Evolutionary conservation across 2,797 vertebrate species (phyloP), one percentile per base, ranked within the genome.

Genomic region (Chrysocyon brachyurus): DNA sequence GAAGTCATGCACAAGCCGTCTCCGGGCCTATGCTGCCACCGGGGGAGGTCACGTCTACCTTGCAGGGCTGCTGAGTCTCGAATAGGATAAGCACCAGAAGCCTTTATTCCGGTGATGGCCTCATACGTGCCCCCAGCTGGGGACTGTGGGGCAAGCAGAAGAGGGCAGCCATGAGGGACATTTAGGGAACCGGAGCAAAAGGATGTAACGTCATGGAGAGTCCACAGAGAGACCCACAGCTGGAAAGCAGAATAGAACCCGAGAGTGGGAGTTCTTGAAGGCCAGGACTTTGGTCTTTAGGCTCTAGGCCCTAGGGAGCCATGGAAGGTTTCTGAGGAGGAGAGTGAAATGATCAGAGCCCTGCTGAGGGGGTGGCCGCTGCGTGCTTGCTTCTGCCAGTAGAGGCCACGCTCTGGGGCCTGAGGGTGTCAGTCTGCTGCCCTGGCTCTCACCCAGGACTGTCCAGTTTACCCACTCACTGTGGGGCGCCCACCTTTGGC

Each of bases 41-140:
- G 0, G 12, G 78, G 75, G 66, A 94, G 33, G 49, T 72, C 21
- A 31, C 2, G 6, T 72, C 68, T 66, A 70, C 84, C n/a, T 84
- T 59, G 70, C 40, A 72, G n/a, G 26, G 40, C 31, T 72, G 22
- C 24, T 63, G 16, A 19, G 17, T 96, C 89, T 96, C 84, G 82
- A 56, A 87, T 68, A 31, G 31, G 24, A 79, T 64, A 63, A 88
- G 75, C 73, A 77, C 3, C 9, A 93, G 52, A 52, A 33, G 19
- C 12, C 82, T 94, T 88, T 61, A 79, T 64, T 70, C 56, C 52
- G 54, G 31, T 54, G 24, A 72, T 28, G 54, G 72, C 24, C n/a
- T 31, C 54, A 0, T 26, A 63, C 61, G 6, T 46, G 40, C 24
- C 33, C 75, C 59, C 40, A 15, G 16, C 52, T 78, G 56, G 68